A percentile compares a stretch with the other conserved stretches of the same genome.
Conservation (phyloP, 64 coral and sea anemone species). For the Actinia tenebrosa region DNA sequence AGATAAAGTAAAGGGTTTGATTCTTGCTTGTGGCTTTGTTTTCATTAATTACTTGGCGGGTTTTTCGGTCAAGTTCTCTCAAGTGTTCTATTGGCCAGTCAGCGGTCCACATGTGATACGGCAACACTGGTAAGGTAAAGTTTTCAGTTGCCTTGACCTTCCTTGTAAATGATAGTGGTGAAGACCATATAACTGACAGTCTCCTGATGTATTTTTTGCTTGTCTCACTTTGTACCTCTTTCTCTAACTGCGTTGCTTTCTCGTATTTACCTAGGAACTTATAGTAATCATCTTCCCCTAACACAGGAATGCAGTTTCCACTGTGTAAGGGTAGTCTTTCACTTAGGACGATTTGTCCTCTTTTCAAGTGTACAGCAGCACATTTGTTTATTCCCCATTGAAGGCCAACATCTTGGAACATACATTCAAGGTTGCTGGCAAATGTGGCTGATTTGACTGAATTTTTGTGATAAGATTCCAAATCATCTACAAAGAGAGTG, state of each 20-base stretch:
- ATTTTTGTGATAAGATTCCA: constrained; percentile 5
- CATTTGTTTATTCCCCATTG: constrained; percentile 24
- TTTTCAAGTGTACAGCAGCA: background rate
- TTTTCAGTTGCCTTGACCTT: background rate
- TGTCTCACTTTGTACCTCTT: background rate
- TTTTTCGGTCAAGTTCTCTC: background rate
- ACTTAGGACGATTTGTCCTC: background rate
- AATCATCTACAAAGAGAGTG: constrained; percentile 17
- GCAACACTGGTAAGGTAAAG: background rate
- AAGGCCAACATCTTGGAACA: constrained; percentile 23
- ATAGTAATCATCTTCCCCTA: background rate
- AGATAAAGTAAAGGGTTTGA: background rate
- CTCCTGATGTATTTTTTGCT: background rate
- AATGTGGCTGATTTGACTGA: constrained; percentile 16
- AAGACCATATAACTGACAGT: constrained; percentile 6
- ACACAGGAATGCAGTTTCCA: background rate
- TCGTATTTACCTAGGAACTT: background rate
- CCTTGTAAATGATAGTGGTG: background rate
- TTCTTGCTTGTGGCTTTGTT: background rate
- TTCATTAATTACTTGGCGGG: background rate
- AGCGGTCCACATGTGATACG: background rate
- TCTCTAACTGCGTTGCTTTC: background rate
- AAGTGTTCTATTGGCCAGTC: background rate
- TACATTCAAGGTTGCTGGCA: background rate
- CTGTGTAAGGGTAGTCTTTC: background rate